Evolutionary conservation across 2,888 invertebrate genomes (phyloP), one percentile per base, ranked within the genome.

Genomic region (Smittia aterrima): DNA sequence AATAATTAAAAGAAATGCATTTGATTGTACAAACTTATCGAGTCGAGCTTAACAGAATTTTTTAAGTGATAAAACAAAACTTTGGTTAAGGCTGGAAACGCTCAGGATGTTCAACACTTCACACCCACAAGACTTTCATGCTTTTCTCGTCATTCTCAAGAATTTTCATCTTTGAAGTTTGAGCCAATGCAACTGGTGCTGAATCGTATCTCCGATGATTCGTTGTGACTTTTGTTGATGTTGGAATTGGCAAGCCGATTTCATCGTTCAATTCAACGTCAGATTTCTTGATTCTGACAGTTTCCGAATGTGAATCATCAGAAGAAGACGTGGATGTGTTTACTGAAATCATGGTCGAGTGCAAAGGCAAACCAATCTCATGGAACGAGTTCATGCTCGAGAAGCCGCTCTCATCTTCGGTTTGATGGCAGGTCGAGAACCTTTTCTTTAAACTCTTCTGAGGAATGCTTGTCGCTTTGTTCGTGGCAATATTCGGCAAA

Each of bases 311-410:
- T 6, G 77, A 76, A 54, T 76, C 76, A 71, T 77, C 76, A 9
- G 76, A 76, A 27, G 64, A 64, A 22, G 38, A 64, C 18, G 75
- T 70, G n/a, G 64, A 64, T 64, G 72, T 75, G 38, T 70, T 75
- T 11, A 40, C 13, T 27, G 66, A 73, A 20, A 74, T 47, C 53
- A 68, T 22, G 24, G 66, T 53, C n/a, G 47, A 53, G 11, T 58
- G 18, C 11, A 76, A 25, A 1, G 91, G 91, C 78, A 92, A 84
- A 11, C 92, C 92, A 66, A 92, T 88, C 79, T 93, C 92, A 82
- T 92, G 92, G 80, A 92, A 92, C 6, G 92, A 92, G 81, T 89
- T 92, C 86, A 93, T 90, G 7, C 92, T 92, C 13, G 92, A 92
- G 82, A 93, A 93, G 27, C 93, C 93, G 79, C 92, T 93, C 81